phyloP scores from a whole-genome alignment of 2,888 invertebrate genomes.

The Acronicta psi region DNA sequence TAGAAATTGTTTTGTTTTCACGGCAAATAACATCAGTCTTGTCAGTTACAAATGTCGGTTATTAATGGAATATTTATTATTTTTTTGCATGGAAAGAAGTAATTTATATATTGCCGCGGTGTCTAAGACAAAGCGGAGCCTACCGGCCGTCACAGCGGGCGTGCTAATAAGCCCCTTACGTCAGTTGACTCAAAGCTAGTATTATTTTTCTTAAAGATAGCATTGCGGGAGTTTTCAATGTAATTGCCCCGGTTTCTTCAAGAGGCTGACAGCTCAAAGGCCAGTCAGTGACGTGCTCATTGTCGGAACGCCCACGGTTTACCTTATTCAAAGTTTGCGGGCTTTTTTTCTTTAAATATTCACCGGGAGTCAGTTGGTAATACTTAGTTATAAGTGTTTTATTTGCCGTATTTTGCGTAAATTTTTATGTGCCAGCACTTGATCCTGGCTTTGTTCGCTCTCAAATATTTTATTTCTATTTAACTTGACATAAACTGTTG shows the following conservation, averaged over 20 bases:
- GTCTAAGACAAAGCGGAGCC: slow-evolving; percentile 63
- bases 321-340: slow-evolving; percentile 85
- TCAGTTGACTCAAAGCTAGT: slow-evolving; percentile 79
- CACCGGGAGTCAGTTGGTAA: slow-evolving; percentile 66
- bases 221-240: slow-evolving; percentile 86
- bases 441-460: slow-evolving; percentile 18
- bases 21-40: slow-evolving; percentile 53
- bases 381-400: slow-evolving; percentile 61
- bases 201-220: slow-evolving; percentile 87
- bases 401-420: slow-evolving; percentile 49
- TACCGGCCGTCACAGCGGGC: slow-evolving; percentile 68
- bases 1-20: slow-evolving; percentile 53
- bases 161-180: slow-evolving; percentile 86
- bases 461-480: slow-evolving; percentile 25
- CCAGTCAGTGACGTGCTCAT: slow-evolving; percentile 84
- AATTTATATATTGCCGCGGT: slow-evolving; percentile 54
- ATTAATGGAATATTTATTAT: slow-evolving; percentile 55
- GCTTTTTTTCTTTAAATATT: slow-evolving; percentile 80
- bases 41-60: slow-evolving; percentile 54
- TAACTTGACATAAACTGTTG: slow-evolving; percentile 5
- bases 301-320: slow-evolving; percentile 86
- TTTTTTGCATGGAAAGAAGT: slow-evolving; percentile 56
- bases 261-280: slow-evolving; percentile 87
- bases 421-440: slow-evolving; percentile 25
- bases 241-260: slow-evolving; percentile 88